Percentiles rank a stretch among this genome's conserved stretches.
phyloP scores from a whole-genome alignment of 2,797 vertebrate species.

The Alosa sapidissima region DNA sequence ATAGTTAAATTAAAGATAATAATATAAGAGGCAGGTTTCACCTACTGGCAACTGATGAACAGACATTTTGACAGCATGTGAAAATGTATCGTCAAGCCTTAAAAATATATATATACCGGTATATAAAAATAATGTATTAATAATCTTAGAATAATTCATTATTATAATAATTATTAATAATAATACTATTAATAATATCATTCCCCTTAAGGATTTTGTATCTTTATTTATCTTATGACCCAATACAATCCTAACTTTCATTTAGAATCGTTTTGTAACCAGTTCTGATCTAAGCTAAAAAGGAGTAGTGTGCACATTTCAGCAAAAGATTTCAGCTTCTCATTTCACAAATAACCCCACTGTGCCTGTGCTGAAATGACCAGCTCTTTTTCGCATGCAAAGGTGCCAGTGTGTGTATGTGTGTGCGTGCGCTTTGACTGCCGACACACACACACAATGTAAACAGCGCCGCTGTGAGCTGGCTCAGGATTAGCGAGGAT shows the following conservation, averaged over 20 bases:
- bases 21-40: neutral
- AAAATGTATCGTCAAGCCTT: neutral
- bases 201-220: no score
- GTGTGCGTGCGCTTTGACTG: conserved; percentile 43
- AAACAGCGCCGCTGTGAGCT: conserved; percentile 58
- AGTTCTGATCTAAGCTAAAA: neutral
- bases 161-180: no score
- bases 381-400: neutral
- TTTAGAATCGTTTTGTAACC: neutral
- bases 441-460: conserved; percentile 60
- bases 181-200: no score
- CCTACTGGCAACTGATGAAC: neutral
- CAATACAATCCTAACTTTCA: neutral
- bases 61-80: neutral
- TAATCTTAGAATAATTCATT: no score
- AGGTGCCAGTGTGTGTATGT: neutral
- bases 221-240: neutral
- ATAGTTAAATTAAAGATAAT: neutral
- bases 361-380: neutral
- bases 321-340: neutral
- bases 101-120: neutral
- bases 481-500: conserved; percentile 74
- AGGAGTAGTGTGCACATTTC: neutral
- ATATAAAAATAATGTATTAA: no score
- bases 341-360: neutral